These are phyloP conservation scores for Caenorhabditis briggsae DNA, from an alignment of 1,140 invertebrate genomes.

Conservation along the genomic window DNA sequence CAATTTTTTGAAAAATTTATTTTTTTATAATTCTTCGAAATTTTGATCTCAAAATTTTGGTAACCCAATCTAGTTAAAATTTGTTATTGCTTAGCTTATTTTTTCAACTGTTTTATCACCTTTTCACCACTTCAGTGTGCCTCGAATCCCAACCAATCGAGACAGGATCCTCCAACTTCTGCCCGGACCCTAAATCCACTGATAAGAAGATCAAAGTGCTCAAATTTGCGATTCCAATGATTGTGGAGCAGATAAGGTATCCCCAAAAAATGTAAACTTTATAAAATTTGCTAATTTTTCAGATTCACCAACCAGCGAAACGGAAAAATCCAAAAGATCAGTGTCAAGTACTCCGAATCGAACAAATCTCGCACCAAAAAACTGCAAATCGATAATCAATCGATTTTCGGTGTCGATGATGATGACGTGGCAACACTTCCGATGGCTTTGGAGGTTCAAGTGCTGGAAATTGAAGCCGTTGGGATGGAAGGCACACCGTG, in stretches of 20 bases:
- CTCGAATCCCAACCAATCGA: slow-evolving; percentile 44
- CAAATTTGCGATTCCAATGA: slow-evolving; percentile 69
- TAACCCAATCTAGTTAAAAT: no score
- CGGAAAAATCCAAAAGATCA: slow-evolving; percentile 40
- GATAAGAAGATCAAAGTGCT: background rate
- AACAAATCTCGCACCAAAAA: slow-evolving; percentile 4
- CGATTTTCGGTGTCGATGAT: slow-evolving; percentile 79
- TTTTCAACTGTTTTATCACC: background rate
- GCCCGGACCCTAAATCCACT: background rate
- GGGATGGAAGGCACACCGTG: slow-evolving; percentile 92
- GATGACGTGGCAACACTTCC: slow-evolving; percentile 87
- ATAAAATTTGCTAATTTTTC: slow-evolving; percentile 82
- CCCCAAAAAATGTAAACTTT: slow-evolving; percentile 83
- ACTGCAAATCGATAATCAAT: slow-evolving; percentile 35
- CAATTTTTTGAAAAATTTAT: no score
- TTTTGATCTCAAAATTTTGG: no score
- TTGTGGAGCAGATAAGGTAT: slow-evolving; percentile 70
- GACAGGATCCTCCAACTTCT: background rate
- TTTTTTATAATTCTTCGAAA: no score
- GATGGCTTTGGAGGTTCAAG: slow-evolving; percentile 90
- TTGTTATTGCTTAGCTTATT: no score
- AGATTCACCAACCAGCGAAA: background rate
- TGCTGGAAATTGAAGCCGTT: slow-evolving; percentile 89
- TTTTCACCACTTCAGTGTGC: background rate
- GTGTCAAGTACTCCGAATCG: slow-evolving; percentile 30